Base-by-base conservation (phyloP, 2,888 invertebrate species). In the Balanococcus diminutus region DNA sequence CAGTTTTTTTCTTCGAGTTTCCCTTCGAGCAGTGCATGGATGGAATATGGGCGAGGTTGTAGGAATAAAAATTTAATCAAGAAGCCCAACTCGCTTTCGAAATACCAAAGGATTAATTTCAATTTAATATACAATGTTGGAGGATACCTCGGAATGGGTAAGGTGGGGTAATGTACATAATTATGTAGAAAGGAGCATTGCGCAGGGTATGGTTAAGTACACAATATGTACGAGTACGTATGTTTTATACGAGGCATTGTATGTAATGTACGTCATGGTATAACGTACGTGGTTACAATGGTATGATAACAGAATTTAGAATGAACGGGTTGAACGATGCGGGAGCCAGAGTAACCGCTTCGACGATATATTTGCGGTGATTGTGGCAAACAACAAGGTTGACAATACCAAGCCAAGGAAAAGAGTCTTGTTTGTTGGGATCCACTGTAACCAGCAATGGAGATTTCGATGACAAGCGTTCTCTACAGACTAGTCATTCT, bases 281-380 rank as follows among this genome's bases (percentile, higher is more conserved):
- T 67, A 28, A 67, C 61, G 28, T 25, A 25, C 11, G 61, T 14
- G 61, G 61, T 67, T 25, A 67, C 61, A 67, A 67, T 25, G 61
- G 61, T n/a, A 67, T 67, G 25, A 28, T 8, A 14, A 67, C 25
- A 28, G 28, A n/a, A 9, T 25, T 14, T 2, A 67, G 1, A 22
- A 28, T 25, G 28, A 25, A 28, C 0, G 51, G 19, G 51, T n/a
- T 51, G 19, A n/a, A 51, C 19, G 51, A 19, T 19, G 19, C 51
- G 6, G 4, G 8, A n/a, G 19, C 5, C 8, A n/a, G 25, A 14
- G 61, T 56, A 67, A 67, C 61, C 61, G 28, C 36, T 75, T 28
- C 32, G 75, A 75, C 75, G 75, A 75, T 75, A 75, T 75, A 75
- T 75, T 75, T 75, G 75, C 75, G 75, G 75, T 36, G n/a, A 4